These are phyloP conservation scores for Drosophila planitibia DNA, from an alignment of 2,888 invertebrate species.

Conservation along the genomic window DNA sequence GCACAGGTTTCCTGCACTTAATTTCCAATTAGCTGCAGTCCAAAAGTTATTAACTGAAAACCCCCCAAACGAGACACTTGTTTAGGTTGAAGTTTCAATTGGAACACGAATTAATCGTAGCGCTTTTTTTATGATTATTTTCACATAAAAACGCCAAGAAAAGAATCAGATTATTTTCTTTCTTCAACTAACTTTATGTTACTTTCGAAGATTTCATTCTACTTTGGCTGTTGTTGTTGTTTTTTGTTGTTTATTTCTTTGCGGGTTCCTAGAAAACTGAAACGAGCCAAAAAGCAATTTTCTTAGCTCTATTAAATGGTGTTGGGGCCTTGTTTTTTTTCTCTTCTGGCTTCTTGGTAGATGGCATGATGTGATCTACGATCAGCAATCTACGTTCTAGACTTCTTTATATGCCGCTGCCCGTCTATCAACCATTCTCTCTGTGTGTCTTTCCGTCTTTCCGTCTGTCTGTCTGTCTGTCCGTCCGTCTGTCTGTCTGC, in stretches of 20 bases:
- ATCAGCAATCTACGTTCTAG: slow-evolving; percentile 19
- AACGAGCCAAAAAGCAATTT: slow-evolving; percentile 33
- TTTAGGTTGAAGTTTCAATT: background rate
- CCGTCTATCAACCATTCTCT: slow-evolving; percentile 11
- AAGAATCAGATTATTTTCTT: background rate
- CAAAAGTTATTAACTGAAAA: background rate
- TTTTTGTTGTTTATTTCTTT: slow-evolving; percentile 3
- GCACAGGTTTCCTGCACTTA: background rate
- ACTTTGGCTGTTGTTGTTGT: background rate
- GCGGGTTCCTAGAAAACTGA: slow-evolving; percentile 25
- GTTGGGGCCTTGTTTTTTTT: background rate
- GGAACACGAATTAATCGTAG: too few species aligned
- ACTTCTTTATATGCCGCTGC: slow-evolving; percentile 13
- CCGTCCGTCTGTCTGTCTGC: background rate
- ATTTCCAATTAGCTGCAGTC: background rate
- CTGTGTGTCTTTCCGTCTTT: background rate
- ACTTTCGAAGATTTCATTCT: slow-evolving; percentile 23
- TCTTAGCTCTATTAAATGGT: slow-evolving; percentile 35
- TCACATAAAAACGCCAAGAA: background rate
- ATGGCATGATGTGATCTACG: slow-evolving; percentile 16
- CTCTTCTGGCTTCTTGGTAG: background rate
- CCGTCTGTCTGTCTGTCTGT: too few species aligned
- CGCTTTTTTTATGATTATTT: background rate
- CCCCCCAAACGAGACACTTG: background rate
- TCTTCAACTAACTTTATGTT: background rate